Conservation (phyloP, 2,888 invertebrate species). For the Rhorus exstirpatorius region DNA sequence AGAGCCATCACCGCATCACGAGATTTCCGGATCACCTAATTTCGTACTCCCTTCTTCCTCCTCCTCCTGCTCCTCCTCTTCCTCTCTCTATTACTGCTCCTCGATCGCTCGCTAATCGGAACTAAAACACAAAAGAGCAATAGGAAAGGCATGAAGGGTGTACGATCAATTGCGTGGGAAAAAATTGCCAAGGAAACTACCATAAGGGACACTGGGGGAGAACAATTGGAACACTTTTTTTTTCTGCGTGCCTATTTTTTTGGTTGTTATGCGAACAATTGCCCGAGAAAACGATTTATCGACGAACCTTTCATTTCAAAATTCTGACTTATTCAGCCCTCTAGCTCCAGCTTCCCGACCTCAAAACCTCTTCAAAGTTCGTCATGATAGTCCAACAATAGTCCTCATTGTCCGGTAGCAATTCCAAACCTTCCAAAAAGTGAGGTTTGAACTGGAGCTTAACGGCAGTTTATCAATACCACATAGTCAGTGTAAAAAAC, state of each 20-base stretch:
- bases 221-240: not conserved
- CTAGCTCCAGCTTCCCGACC: not conserved
- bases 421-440: too few relatives aligned
- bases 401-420: too few relatives aligned
- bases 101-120: not conserved
- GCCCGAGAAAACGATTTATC: conserved; percentile 22
- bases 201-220: too few relatives aligned
- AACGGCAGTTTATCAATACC: too few relatives aligned
- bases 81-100: not conserved
- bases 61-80: not conserved
- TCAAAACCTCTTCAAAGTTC: conserved; percentile 11
- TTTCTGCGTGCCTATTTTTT: not conserved
- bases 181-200: not conserved
- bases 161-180: not conserved
- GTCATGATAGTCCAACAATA: not conserved
- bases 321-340: not conserved
- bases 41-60: conserved; percentile 20
- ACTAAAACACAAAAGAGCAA: conserved; percentile 31
- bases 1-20: conserved; percentile 90
- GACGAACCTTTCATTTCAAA: not conserved
- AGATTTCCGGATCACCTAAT: conserved; percentile 67
- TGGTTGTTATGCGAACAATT: not conserved
- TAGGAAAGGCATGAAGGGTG: not conserved
- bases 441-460: too few relatives aligned
- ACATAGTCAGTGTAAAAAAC: too few relatives aligned